These are phyloP conservation scores for Pelobates fuscus DNA, from an alignment of 2,113 vertebrate species.

Conservation along the genomic window DNA sequence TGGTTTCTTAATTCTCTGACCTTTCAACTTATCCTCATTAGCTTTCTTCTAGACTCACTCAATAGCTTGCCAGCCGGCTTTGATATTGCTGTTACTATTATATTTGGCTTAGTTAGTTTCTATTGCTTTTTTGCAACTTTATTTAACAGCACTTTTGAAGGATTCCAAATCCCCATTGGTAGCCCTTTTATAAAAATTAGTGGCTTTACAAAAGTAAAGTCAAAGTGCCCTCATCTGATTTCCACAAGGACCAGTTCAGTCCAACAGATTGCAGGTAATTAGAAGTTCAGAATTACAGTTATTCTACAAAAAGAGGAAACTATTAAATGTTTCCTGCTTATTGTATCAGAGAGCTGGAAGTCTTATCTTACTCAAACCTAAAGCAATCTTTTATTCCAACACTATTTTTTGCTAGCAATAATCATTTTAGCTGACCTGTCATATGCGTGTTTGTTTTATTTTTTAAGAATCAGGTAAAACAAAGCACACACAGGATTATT, in stretches of 20 bases:
- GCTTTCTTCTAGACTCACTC: slow-evolving; percentile 82
- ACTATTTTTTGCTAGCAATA: neutral
- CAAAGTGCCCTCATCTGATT: slow-evolving; percentile 75
- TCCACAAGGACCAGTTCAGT: slow-evolving; percentile 80
- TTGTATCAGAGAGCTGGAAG: neutral
- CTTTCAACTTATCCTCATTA: slow-evolving; percentile 78
- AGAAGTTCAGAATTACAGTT: no score
- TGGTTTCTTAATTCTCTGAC: slow-evolving; percentile 79
- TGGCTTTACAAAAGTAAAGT: slow-evolving; percentile 63
- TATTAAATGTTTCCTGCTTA: no score
- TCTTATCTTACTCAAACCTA: neutral
- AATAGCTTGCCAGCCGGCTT: slow-evolving; percentile 72
- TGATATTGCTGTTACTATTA: slow-evolving; percentile 75
- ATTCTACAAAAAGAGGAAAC: no score
- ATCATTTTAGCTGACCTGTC: no score
- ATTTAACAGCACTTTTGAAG: slow-evolving; percentile 73
- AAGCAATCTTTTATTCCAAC: no score
- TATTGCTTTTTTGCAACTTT: slow-evolving; percentile 83
- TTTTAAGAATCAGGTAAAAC: no score
- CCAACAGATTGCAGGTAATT: slow-evolving; percentile 81
- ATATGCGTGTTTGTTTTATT: no score
- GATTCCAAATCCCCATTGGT: slow-evolving; percentile 74
- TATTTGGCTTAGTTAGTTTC: slow-evolving; percentile 84
- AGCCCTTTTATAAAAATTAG: slow-evolving; percentile 71
- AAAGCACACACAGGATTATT: no score